Evolutionary conservation across 2,797 vertebrate species (phyloP).

Genomic region (Anguilla obscura): DNA sequence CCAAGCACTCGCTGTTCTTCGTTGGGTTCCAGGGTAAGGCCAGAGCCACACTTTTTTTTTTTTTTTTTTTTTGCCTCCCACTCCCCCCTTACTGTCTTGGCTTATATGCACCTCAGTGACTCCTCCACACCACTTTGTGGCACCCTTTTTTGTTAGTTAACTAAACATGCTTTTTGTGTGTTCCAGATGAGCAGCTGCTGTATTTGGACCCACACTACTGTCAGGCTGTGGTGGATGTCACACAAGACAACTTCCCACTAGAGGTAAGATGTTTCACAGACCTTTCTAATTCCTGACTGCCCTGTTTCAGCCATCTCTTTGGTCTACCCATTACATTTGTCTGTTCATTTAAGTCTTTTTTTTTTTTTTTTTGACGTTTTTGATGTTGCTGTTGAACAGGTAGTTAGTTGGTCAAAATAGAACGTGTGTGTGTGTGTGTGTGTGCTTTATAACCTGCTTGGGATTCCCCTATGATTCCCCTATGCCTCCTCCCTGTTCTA

Average conservation of each 20-base stretch:
- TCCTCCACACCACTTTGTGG: slow-evolving; percentile 36
- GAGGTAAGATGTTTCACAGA: slow-evolving; percentile 70
- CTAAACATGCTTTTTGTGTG: slow-evolving; percentile 21
- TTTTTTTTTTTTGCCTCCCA: too few relatives aligned
- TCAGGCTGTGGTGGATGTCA: slow-evolving; percentile 82
- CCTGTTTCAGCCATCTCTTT: not conserved
- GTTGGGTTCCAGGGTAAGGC: slow-evolving; percentile 86
- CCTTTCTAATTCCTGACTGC: not conserved
- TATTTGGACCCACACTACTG: slow-evolving; percentile 95
- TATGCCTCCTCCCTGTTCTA: not conserved
- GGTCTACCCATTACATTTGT: not conserved
- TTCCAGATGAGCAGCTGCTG: slow-evolving; percentile 86
- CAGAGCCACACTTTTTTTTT: too few relatives aligned
- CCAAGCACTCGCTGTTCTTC: slow-evolving; percentile 89
- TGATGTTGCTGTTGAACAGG: too few relatives aligned
- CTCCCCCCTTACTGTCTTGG: not conserved
- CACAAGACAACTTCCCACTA: slow-evolving; percentile 75
- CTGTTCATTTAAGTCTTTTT: not conserved
- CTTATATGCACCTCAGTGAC: not conserved
- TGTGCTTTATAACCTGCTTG: not conserved
- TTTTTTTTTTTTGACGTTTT: too few relatives aligned
- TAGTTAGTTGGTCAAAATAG: too few relatives aligned
- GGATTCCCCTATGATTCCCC: not conserved
- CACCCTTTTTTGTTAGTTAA: not conserved
- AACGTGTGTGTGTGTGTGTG: not conserved